Evolutionary conservation across 2,113 vertebrate species (phyloP), one percentile per base, ranked within the genome.

Genomic region (Gavialis gangeticus): DNA sequence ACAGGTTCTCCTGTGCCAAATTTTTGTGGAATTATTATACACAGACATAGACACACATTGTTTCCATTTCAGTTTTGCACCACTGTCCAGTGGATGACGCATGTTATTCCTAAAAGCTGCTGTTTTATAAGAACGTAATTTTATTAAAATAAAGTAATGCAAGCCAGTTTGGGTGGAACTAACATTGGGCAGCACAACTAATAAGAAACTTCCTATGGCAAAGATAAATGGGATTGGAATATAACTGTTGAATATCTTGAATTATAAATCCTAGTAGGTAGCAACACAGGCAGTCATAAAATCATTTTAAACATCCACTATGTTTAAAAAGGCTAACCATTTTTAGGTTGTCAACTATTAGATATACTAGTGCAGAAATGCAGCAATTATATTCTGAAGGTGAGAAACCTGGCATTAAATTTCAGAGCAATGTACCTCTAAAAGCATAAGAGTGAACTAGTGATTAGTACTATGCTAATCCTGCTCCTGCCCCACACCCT

Each of bases 401-500:
- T 75, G 76, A 77, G 79, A 75, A 90, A 71, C 46, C 59, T 77
- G 69, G 60, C 84, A 91, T 58, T 79, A 84, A 92, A 94, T 90
- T 60, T 71, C 30, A 34, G 3, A 1, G 46, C 9, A 11, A 71
- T 37, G 22, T 19, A 37, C 13, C 30, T 71, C 11, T 34, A 37
- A 37, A 34, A 34, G 67, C 13, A 30, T 71, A 71, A 71, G 37
- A 71, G 30, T 71, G 67, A 37, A 37, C 34, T 17, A 69, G 34
- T 69, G 34, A 69, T 37, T 71, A 71, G 46, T 9, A 46, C 37
- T 37, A 7, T 46, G 46, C 8, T 46, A 46, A 46, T 46, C 46
- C 46, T 46, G 46, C 46, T 46, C 46, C 46, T 46, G 46, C 9
- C 46, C 46, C 46, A 46, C 46, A 9, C 46, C 46, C 46, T 46